Percentiles rank a stretch among this genome's conserved stretches.
These are phyloP conservation scores for Anorthoa munda DNA, from an alignment of 2,888 invertebrate species.

Conservation along the genomic window DNA sequence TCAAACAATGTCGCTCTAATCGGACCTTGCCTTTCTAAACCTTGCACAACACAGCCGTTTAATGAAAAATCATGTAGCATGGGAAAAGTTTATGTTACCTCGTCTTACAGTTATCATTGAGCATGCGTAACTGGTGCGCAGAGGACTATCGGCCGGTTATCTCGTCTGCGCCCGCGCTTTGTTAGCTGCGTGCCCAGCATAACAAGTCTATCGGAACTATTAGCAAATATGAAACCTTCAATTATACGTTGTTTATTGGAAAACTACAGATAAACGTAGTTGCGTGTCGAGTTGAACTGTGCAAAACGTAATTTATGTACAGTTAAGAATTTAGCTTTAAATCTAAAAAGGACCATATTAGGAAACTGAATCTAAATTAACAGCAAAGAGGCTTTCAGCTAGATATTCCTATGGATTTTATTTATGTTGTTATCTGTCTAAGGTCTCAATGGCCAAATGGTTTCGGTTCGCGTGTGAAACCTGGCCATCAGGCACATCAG, in stretches of 20 bases:
- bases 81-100: conserved; percentile 82
- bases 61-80: conserved; percentile 80
- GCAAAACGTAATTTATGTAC: conserved; percentile 70
- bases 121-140: conserved; percentile 78
- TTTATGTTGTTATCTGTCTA: conserved; percentile 68
- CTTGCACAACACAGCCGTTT: conserved; percentile 71
- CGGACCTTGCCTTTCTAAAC: conserved; percentile 60
- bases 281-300: conserved; percentile 58
- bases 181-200: conserved; percentile 88
- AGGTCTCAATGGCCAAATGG: conserved; percentile 64
- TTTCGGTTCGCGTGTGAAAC: conserved; percentile 78
- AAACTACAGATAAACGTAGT: conserved; percentile 63
- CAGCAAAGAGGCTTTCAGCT: conserved; percentile 58
- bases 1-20: conserved; percentile 74
- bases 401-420: conserved; percentile 66
- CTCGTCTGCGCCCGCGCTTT: conserved; percentile 80
- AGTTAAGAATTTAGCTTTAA: conserved; percentile 68
- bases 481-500: conserved; percentile 69
- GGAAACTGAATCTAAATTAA: conserved; percentile 69
- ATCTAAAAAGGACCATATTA: conserved; percentile 69
- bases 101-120: conserved; percentile 84
- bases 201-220: conserved; percentile 84
- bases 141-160: conserved; percentile 83
- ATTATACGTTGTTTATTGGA: conserved; percentile 79
- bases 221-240: conserved; percentile 86